Evolutionary conservation across 2,113 vertebrate species (phyloP), one percentile per base, ranked within the genome.

Genomic region (Origma solitaria): DNA sequence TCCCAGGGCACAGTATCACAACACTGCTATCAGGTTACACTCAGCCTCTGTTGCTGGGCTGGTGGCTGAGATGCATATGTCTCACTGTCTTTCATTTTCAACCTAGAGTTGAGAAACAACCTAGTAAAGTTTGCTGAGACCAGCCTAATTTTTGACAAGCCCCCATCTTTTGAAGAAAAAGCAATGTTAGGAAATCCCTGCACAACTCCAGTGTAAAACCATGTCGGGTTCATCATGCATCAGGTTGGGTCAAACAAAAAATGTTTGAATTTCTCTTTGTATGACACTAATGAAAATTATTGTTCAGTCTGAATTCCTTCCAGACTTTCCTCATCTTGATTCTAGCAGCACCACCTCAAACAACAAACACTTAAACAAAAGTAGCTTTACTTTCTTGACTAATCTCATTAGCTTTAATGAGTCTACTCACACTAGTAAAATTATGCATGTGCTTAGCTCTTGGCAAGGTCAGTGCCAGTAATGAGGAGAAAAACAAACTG

Each of bases 311-410:
- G 6, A 92, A 89, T 82, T 85, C n/a, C 62, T 94, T 87, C 49
- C 84, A 92, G 53, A 76, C 57, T 54, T 89, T 77, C n/a, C 68
- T 69, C 42, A 77, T 94, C 70, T 66, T 77, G 61, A 72, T 82
- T 92, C 81, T 69, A 82, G 66, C 35, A 3, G 2, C 37, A 50
- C 61, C 49, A 81, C 53, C 70, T 88, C 53, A 61, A 79, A 86
- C 2, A 21, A 86, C 75, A 95, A 91, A 82, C 82, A 77, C 56
- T 92, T 88, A 88, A 91, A 64, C 38, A 93, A 75, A 94, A 94
- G 92, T 81, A 94, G 82, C 87, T 94, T 96, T 94, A 88, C 89
- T 95, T 91, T 95, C 89, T 82, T 90, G 82, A 95, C 70, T 94
- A 95, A 92, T 95, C 93, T 54, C 87, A 93, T 94, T 94, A 94